Evolutionary conservation across 2,797 vertebrate genomes (phyloP), one percentile per base, ranked within the genome.

Genomic region (Squalus acanthias): DNA sequence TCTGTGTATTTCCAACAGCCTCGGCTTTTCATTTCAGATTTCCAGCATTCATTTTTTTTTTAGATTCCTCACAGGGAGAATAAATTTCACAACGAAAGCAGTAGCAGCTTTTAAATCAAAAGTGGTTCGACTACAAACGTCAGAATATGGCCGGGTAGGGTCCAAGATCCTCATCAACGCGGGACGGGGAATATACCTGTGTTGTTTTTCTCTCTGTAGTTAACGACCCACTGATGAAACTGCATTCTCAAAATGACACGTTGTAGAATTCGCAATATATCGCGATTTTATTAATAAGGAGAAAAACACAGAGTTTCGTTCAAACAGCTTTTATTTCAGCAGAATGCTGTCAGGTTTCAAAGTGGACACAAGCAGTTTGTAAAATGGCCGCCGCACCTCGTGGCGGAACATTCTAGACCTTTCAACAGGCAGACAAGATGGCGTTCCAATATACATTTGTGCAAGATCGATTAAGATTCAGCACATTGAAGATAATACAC

Each of bases 81-180:
- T 69, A 93, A 67, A 69, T 46, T 46, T 69, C 24, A 69, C n/a
- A 24, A 69, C 50, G 9, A 85, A 85, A 46, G n/a, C 39, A 67
- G n/a, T 10, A 93, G 63, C 63, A 67, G 65, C 65, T 93, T 69
- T 93, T 69, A 93, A 93, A 69, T 69, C 65, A 93, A 69, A 93
- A 15, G 63, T 67, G 91, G 63, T 20, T 93, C 65, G 20, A 50
- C 7, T 20, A 26, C 91, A 93, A 63, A 60, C 17, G 60, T 67
- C 91, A 46, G 63, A 39, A 6, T 24, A 13, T 85, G 20, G 17
- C 63, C 22, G 9, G 10, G n/a, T 93, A 39, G 17, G 9, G 65
- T 22, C 63, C 63, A 93, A 12, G 91, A 22, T 65, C 46, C 6
- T 39, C 63, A 1, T 92, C 46, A 69, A 46, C 7, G n/a, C 39